Base-by-base conservation (phyloP, 1,140 invertebrate genomes). In the Scaptomyza graminum region DNA sequence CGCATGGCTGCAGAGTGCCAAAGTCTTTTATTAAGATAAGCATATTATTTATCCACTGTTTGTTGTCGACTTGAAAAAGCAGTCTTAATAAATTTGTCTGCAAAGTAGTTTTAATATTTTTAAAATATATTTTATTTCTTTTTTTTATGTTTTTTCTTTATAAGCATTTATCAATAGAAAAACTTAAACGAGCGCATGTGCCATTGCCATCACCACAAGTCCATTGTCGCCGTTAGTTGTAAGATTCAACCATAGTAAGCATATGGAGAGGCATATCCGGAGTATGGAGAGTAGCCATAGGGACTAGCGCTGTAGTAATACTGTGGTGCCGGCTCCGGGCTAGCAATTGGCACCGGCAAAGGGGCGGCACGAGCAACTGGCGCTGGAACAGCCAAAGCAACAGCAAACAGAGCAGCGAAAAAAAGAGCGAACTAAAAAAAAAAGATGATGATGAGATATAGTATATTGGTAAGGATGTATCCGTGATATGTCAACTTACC, bases 331-430 rank as follows among this genome's bases (percentile, higher is more conserved):
- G 88, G 88, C n/a, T 88, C 71, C 0, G 88, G 88, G 13, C 67
- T 84, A 49, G 88, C 82, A 18, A 78, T 55, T 1, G 88, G 88
- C 18, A 83, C 57, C 5, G 88, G 88, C 0, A 52, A 76, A 11
- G 88, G 83, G 6, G 84, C 80, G 12, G 82, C 82, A 50, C 81
- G 81, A 9, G 79, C 37, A 12, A 49, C 62, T 3, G 88, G 87
- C 4, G 82, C 79, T 13, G 88, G 87, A 16, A 68, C 74, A 44
- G 87, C 88, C 54, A 88, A 18, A 50, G 72, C 74, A 54, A 74
- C 79, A 51, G 88, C 88, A 51, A 90, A 90, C n/a, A 90, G 74
- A 34, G 88, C 88, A 46, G 88, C 88, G 59, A 90, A 81, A 13
- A 90, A 52, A n/a, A 90, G 74, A 68, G 74, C 79, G 64, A 90